Evolutionary conservation across 2,797 vertebrate genomes (phyloP).

Genomic region (Bradypus variegatus): DNA sequence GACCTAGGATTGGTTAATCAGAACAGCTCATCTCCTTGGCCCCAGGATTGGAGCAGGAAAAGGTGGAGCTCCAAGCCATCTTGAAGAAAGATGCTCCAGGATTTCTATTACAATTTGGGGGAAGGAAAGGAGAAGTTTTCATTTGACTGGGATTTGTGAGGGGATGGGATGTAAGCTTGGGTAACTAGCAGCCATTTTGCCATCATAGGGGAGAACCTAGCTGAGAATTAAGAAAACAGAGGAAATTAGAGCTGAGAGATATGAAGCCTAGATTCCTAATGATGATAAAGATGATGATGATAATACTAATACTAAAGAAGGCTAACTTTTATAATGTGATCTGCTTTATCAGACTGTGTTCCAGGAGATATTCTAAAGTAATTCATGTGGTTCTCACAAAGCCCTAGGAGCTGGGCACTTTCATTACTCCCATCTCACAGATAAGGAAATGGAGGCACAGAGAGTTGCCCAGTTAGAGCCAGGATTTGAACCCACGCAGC

Average conservation of each 20-base stretch:
- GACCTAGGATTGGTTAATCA: background rate
- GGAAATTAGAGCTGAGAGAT: background rate
- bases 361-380: background rate
- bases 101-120: background rate
- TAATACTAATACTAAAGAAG: background rate
- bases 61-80: background rate
- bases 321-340: background rate
- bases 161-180: background rate
- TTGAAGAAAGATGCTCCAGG: background rate
- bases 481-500: background rate
- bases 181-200: conserved; percentile 8
- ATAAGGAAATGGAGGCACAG: background rate
- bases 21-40: background rate
- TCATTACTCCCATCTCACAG: background rate
- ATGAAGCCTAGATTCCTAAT: background rate
- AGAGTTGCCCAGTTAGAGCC: background rate
- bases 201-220: background rate
- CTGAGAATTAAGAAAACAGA: background rate
- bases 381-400: background rate
- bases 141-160: background rate
- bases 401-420: background rate
- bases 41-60: background rate
- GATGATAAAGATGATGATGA: background rate
- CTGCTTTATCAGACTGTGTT: background rate
- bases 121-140: background rate